Base-by-base conservation (phyloP, 2,797 vertebrate genomes). In the Bovichtus variegatus region DNA sequence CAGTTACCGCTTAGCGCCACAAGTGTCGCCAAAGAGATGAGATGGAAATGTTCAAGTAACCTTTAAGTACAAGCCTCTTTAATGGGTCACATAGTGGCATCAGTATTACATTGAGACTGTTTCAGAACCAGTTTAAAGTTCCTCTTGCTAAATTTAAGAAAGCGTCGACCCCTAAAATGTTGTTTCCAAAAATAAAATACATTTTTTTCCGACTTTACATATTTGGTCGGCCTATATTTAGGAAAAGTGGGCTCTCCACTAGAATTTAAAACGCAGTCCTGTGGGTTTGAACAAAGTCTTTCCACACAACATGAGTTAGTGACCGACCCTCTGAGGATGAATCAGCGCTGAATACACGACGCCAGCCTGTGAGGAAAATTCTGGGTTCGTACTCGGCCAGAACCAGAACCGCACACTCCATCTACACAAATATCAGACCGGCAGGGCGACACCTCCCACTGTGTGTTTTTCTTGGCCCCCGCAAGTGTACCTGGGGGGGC, bases 381-480 rank as follows among this genome's bases (percentile, higher is more conserved):
- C 27, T 47, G 44, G 44, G 13, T 41, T 25, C 1, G 31, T 25
- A 11, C n/a, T 72, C 5, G 49, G 58, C 77, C 70, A 49, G 68
- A 80, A 74, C 71, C 64, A 94, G n/a, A n/a, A n/a, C n/a, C n/a
- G n/a, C n/a, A n/a, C n/a, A n/a, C n/a, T n/a, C n/a, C n/a, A n/a
- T n/a, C n/a, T n/a, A n/a, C n/a, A n/a, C n/a, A 96, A 96, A 96
- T 95, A 96, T 96, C 93, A 95, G 93, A 87, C 89, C 94, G 93
- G 94, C 49, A 55, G 50, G 94, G 95, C 95, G 92, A 91, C 31
- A 7, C 75, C 93, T 94, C 93, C 90, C 82, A 85, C 92, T 95
- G 94, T 95, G 93, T 97, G 96, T 97, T 97, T 96, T 95, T 91
- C 93, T 97, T 97, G 96, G 95, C 95, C 83, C 89, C 89, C n/a